Conservation (phyloP, 2,888 invertebrate genomes). For the Eupsilia transversa region DNA sequence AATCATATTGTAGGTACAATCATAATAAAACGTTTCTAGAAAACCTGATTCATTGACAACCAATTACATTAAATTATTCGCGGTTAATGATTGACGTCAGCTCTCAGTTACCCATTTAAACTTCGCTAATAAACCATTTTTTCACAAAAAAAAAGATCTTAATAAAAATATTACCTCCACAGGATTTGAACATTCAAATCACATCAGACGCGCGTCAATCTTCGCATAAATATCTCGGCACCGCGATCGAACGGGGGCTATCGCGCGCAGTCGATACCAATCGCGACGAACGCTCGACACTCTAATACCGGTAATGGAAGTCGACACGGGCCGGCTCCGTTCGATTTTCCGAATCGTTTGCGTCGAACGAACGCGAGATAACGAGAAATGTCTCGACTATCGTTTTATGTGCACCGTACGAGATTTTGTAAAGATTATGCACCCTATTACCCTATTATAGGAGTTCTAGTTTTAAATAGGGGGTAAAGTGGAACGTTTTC, state of each 20-base stretch:
- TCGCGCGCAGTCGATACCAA: constrained; percentile 65
- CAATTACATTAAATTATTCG: constrained; percentile 39
- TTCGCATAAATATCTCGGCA: constrained; percentile 63
- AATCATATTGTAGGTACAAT: neutral
- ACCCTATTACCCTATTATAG: constrained; percentile 67
- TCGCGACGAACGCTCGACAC: constrained; percentile 73
- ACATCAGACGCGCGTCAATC: constrained; percentile 61
- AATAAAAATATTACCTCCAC: constrained; percentile 11
- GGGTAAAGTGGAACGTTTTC: constrained; percentile 41
- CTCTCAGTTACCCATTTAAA: neutral
- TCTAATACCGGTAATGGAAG: constrained; percentile 89
- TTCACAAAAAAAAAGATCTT: constrained; percentile 5
- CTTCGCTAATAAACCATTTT: neutral
- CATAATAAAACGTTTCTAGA: constrained; percentile 11
- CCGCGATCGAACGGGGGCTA: constrained; percentile 63
- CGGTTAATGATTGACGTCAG: constrained; percentile 29
- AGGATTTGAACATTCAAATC: constrained; percentile 60
- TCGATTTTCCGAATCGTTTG: constrained; percentile 89
- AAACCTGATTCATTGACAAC: constrained; percentile 29
- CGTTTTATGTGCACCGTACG: constrained; percentile 80
- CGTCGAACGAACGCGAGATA: constrained; percentile 80
- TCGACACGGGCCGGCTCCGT: constrained; percentile 81
- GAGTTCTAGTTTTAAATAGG: constrained; percentile 63
- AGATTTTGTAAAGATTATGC: constrained; percentile 70
- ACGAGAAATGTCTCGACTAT: constrained; percentile 84